phyloP scores from a whole-genome alignment of 1,140 invertebrate genomes.

The Chironomus tepperi region DNA sequence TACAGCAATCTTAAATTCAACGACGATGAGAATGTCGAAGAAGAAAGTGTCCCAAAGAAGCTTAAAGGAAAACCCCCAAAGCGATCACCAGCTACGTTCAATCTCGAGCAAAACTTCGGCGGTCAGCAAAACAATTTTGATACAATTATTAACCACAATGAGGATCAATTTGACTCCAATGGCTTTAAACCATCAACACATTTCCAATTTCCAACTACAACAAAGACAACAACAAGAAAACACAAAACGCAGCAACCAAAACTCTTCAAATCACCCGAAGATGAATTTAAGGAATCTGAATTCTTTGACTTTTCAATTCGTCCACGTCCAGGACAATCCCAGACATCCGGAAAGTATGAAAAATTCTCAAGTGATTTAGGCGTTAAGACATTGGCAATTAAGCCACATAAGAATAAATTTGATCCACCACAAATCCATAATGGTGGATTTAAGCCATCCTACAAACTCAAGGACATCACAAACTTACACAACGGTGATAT shows the following conservation, averaged over 20 bases:
- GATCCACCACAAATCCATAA: background rate
- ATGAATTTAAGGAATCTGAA: constrained; percentile 17
- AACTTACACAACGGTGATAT: background rate
- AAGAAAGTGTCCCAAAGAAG: background rate
- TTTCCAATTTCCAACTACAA: background rate
- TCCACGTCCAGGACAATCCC: background rate
- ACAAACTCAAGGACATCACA: constrained; percentile 22
- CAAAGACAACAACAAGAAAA: background rate
- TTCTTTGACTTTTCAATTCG: background rate
- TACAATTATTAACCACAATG: background rate
- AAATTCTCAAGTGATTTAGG: constrained; percentile 10
- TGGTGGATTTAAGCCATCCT: constrained; percentile 16
- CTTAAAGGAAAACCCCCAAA: background rate
- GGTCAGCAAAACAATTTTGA: background rate
- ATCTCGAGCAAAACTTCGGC: background rate
- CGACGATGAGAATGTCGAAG: background rate
- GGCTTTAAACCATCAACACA: constrained; percentile 7
- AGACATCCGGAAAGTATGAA: background rate
- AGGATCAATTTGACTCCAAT: background rate
- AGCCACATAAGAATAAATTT: constrained; percentile 19
- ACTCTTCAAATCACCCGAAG: constrained; percentile 5
- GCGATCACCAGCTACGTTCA: background rate
- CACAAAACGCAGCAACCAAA: background rate
- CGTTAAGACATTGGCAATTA: background rate
- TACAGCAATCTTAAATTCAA: constrained; percentile 1